Percentiles rank a stretch among this genome's conserved stretches.
These are phyloP conservation scores for Nymphalis polychloros DNA, from an alignment of 2,888 invertebrate species.

Conservation along the genomic window DNA sequence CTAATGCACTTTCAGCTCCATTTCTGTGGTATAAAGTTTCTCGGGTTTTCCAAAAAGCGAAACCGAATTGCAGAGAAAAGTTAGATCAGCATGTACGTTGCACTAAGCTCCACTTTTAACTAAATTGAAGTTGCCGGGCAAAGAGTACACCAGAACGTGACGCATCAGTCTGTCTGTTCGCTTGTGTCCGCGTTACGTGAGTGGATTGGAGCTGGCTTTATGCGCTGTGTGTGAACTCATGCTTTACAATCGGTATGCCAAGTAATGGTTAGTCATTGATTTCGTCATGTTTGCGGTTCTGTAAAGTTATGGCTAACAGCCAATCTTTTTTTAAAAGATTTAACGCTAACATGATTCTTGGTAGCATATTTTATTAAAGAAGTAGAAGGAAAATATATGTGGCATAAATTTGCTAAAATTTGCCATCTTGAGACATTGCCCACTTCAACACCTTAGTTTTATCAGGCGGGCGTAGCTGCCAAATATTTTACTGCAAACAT, in stretches of 20 bases:
- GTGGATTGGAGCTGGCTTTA: constrained; percentile 50
- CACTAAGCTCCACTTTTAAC: constrained; percentile 75
- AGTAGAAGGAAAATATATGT: constrained; percentile 13
- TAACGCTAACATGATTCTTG: constrained; percentile 5
- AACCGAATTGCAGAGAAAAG: constrained; percentile 57
- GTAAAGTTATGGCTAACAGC: constrained; percentile 21
- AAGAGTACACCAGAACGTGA: constrained; percentile 65
- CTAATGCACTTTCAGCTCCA: constrained; percentile 43
- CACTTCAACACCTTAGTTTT: constrained; percentile 35
- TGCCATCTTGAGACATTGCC: constrained; percentile 19
- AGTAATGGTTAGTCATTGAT: constrained; percentile 54
- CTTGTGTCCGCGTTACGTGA: constrained; percentile 65
- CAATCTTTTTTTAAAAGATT: constrained; percentile 17
- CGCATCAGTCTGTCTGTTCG: constrained; percentile 65
- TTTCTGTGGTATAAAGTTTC: constrained; percentile 50
- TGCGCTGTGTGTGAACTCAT: constrained; percentile 10
- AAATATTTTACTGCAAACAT: constrained; percentile 38
- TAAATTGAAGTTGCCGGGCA: constrained; percentile 75
- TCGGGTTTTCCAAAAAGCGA: constrained; percentile 43
- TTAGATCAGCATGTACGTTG: constrained; percentile 57
- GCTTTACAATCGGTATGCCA: constrained; percentile 48
- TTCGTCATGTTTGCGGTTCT: constrained; percentile 39
- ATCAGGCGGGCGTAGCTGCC: constrained; percentile 37
- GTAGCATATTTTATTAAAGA: background rate
- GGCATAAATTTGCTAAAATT: constrained; percentile 20